Percentiles rank a stretch among this genome's conserved stretches.
These are phyloP conservation scores for Palaemon carinicauda DNA, from an alignment of 1,140 invertebrate genomes.

Conservation along the genomic window DNA sequence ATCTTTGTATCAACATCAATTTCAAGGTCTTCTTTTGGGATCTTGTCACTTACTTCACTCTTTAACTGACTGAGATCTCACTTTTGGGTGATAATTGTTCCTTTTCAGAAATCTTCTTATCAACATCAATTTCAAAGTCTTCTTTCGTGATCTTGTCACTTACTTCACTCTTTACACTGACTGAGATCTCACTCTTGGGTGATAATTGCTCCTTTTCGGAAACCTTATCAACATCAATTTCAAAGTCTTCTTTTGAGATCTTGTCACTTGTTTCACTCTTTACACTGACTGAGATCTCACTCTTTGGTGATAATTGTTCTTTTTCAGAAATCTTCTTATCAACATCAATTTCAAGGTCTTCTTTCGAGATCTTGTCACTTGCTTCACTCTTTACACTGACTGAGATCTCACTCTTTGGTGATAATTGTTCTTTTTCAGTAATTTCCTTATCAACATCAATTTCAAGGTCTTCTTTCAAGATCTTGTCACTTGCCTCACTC, in stretches of 20 bases:
- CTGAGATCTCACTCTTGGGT: conserved; percentile 31
- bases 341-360: not conserved
- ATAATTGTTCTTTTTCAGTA: conserved; percentile 26
- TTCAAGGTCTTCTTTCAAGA: not conserved
- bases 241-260: conserved; percentile 12
- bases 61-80: conserved; percentile 36
- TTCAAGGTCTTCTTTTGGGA: not conserved
- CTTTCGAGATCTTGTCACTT: not conserved
- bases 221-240: conserved; percentile 18
- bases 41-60: not conserved
- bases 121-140: not conserved
- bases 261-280: conserved; percentile 29
- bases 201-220: not conserved
- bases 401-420: conserved; percentile 46
- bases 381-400: conserved; percentile 33
- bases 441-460: not conserved
- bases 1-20: not conserved
- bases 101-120: conserved; percentile 53
- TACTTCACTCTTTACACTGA: not conserved
- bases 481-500: conserved; percentile 13
- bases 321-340: not conserved
- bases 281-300: conserved; percentile 24
- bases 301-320: conserved; percentile 17
- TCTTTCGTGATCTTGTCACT: not conserved
- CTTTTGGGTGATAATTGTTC: conserved; percentile 41